Conservation (phyloP, 1,140 invertebrate genomes). For the Triops longicaudatus region DNA sequence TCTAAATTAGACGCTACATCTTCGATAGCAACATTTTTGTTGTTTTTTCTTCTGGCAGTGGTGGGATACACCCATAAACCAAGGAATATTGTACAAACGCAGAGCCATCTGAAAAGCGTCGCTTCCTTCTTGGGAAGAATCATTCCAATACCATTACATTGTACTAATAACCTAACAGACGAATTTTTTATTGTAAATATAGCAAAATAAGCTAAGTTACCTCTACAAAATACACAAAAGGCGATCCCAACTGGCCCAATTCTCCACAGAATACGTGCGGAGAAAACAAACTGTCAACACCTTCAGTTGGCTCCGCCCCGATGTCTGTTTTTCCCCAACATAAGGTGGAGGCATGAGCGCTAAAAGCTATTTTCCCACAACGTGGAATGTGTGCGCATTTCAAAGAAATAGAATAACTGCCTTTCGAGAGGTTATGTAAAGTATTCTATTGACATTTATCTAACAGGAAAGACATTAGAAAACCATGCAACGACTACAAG, state of each 20-base stretch:
- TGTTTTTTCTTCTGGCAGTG: not conserved
- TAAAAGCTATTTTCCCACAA: not conserved
- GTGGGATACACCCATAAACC: not conserved
- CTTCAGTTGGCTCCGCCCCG: not conserved
- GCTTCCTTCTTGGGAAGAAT: conserved; percentile 11
- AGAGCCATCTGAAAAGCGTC: conserved; percentile 1
- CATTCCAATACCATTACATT: conserved; percentile 3
- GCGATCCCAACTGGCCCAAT: not conserved
- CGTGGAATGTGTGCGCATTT: not conserved
- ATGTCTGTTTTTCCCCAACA: not conserved
- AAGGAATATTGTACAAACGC: not conserved
- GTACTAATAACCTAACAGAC: not conserved
- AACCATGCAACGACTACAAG: too few relatives aligned
- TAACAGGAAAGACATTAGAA: too few relatives aligned
- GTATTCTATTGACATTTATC: too few relatives aligned
- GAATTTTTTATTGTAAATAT: not conserved
- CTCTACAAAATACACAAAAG: not conserved
- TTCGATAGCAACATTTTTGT: not conserved
- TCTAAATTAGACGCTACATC: not conserved
- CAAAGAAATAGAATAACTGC: too few relatives aligned
- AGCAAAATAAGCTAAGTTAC: not conserved
- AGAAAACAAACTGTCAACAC: not conserved
- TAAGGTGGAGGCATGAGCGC: too few relatives aligned
- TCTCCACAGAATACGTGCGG: not conserved
- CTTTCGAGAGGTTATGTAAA: too few relatives aligned